phyloP scores from a whole-genome alignment of 2,888 invertebrate species.

The Conchocele bisecta region DNA sequence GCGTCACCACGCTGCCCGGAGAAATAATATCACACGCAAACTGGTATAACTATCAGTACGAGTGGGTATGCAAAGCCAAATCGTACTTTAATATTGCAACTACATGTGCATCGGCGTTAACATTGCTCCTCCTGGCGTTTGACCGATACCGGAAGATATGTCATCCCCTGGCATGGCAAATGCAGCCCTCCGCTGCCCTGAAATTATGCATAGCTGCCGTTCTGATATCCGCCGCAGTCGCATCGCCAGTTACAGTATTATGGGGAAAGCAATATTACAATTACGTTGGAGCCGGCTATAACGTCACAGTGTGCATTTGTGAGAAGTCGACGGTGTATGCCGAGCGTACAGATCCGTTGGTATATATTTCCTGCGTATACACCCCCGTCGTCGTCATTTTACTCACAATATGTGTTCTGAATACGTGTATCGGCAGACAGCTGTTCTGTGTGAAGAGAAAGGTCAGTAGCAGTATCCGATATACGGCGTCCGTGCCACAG shows the following conservation, averaged over 20 bases:
- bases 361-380: constrained; percentile 4
- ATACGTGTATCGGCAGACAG: not conserved
- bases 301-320: constrained; percentile 4
- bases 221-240: not conserved
- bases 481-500: not conserved
- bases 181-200: not conserved
- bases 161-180: constrained; percentile 16
- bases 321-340: not conserved
- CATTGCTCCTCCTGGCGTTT: constrained; percentile 5
- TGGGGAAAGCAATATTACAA: constrained; percentile 19
- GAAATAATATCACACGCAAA: constrained; percentile 44
- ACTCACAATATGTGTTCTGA: not conserved
- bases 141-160: constrained; percentile 20
- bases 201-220: not conserved
- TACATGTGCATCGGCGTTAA: constrained; percentile 9
- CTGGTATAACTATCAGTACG: constrained; percentile 39
- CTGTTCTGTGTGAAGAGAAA: not conserved
- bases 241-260: not conserved
- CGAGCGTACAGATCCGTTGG: not conserved
- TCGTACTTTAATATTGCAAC: constrained; percentile 6
- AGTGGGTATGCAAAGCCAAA: constrained; percentile 48
- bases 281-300: not conserved
- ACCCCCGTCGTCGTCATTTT: not conserved
- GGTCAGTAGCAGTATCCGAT: not conserved
- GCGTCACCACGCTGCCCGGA: constrained; percentile 42